Conservation (phyloP, 1,140 invertebrate species). For the Babylonia areolata region DNA sequence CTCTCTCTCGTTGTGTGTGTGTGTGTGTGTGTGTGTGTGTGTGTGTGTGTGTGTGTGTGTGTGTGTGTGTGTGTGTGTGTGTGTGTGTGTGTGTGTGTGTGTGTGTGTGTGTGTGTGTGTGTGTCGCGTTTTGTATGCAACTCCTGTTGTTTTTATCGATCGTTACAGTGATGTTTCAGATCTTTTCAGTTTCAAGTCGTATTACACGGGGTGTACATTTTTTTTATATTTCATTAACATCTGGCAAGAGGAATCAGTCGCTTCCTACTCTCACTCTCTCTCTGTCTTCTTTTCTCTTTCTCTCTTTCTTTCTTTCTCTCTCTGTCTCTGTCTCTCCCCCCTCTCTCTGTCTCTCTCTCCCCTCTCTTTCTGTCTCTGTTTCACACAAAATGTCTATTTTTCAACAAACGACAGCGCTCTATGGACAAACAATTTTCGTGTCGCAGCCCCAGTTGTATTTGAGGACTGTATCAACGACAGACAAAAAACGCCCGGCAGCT, state of each 20-base stretch:
- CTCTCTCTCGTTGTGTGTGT: background rate
- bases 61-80: constrained; percentile 3
- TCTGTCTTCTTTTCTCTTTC: background rate
- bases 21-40: constrained; percentile 21
- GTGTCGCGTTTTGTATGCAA: background rate
- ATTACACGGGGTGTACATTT: background rate
- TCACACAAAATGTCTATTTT: no score
- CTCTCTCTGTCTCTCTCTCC: no score
- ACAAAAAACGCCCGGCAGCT: no score
- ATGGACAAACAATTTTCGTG: no score
- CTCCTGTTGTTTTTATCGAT: no score
- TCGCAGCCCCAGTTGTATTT: no score
- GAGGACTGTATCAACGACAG: no score
- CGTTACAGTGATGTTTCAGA: no score
- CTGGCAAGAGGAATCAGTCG: background rate
- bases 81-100: constrained; percentile 1
- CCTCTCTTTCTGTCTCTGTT: no score
- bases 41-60: constrained; percentile 19
- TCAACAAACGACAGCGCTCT: no score
- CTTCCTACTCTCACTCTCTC: background rate
- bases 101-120: constrained; percentile 16
- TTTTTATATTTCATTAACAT: background rate
- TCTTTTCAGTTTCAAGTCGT: background rate
- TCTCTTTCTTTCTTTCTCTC: background rate
- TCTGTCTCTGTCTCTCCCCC: no score